A percentile compares a stretch with the other conserved stretches of the same genome.
These are phyloP conservation scores for Argynnis bischoffii DNA, from an alignment of 2,888 invertebrate species.

Conservation along the genomic window DNA sequence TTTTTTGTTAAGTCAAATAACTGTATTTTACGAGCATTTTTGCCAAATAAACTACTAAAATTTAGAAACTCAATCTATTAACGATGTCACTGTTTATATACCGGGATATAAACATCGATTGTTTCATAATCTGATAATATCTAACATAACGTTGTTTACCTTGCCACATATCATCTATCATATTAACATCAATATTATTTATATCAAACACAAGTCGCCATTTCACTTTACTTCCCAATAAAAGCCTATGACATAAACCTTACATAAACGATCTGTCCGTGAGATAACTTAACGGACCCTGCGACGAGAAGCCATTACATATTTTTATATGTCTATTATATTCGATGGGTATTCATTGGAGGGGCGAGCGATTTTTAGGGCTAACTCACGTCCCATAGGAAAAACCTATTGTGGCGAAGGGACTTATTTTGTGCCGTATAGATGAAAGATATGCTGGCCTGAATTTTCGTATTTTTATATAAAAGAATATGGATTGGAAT, in stretches of 20 bases:
- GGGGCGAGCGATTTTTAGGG: conserved; percentile 37
- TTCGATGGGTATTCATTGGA: conserved; percentile 44
- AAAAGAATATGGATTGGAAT: background rate
- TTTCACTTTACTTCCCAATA: conserved; percentile 66
- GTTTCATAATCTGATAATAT: background rate
- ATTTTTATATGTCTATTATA: conserved; percentile 63
- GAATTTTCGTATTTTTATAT: conserved; percentile 18
- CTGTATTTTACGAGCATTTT: no score
- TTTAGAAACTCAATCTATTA: no score
- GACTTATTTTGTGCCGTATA: conserved; percentile 31
- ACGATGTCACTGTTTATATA: no score
- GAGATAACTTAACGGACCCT: conserved; percentile 57
- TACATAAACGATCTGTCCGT: conserved; percentile 60
- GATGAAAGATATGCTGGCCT: conserved; percentile 21
- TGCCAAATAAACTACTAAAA: no score
- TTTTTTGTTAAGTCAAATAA: no score
- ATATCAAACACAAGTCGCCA: conserved; percentile 38
- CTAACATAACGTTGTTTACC: background rate
- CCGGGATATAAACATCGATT: background rate
- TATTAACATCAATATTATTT: conserved; percentile 10
- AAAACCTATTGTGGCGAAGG: conserved; percentile 38
- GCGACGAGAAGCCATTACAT: conserved; percentile 58
- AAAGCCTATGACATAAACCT: conserved; percentile 64
- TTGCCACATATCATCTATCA: background rate
- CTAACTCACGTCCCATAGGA: conserved; percentile 41